Evolutionary conservation across 2,888 invertebrate species (phyloP).

Genomic region (Pollenia labialis): DNA sequence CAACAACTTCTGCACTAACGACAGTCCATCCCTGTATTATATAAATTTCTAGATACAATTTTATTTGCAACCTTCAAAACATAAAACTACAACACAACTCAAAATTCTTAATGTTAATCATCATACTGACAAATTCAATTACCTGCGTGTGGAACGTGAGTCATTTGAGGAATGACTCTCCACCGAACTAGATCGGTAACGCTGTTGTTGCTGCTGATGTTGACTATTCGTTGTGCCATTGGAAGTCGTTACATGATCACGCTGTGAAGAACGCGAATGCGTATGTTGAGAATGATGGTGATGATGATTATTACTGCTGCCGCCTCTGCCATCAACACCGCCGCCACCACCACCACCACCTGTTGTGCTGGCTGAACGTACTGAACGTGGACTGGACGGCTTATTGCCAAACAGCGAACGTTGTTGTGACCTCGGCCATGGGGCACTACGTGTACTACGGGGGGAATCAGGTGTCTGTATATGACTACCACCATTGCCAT

Average conservation of each 20-base stretch:
- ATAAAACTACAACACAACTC: slow-evolving; percentile 9
- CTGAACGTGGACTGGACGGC: slow-evolving; percentile 92
- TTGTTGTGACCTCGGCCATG: slow-evolving; percentile 90
- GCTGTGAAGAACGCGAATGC: slow-evolving; percentile 78
- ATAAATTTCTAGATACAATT: background rate
- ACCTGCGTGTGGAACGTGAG: slow-evolving; percentile 91
- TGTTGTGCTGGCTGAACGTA: slow-evolving; percentile 87
- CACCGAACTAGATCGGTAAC: slow-evolving; percentile 91
- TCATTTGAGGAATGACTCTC: slow-evolving; percentile 96
- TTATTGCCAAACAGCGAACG: slow-evolving; percentile 91
- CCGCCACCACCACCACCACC: slow-evolving; percentile 75
- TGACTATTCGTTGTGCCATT: slow-evolving; percentile 43
- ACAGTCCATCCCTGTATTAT: slow-evolving; percentile 4
- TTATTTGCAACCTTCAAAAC: slow-evolving; percentile 23
- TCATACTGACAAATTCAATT: slow-evolving; percentile 76
- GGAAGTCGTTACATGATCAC: slow-evolving; percentile 83
- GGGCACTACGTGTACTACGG: slow-evolving; percentile 92
- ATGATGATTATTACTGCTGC: slow-evolving; percentile 78
- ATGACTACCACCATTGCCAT: slow-evolving; percentile 77
- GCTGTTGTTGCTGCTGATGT: slow-evolving; percentile 82
- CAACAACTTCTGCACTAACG: too few relatives aligned
- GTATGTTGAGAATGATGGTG: slow-evolving; percentile 78
- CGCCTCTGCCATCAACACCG: slow-evolving; percentile 74
- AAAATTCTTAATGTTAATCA: slow-evolving; percentile 61
- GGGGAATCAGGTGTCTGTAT: slow-evolving; percentile 88